Conservation (phyloP, 2,888 invertebrate genomes). For the Ischnura elegans region DNA sequence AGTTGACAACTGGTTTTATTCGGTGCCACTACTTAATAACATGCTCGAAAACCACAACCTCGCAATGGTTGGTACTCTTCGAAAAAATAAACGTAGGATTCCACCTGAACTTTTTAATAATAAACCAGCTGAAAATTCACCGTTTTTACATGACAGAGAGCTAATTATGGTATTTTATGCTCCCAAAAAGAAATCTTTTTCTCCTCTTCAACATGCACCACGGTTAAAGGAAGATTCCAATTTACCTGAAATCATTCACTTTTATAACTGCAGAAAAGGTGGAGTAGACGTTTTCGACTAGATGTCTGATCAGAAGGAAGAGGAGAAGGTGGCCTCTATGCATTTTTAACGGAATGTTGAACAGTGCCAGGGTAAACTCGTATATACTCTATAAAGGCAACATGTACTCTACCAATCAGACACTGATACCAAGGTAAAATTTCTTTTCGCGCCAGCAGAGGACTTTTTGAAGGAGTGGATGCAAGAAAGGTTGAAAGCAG, state of each 20-base stretch:
- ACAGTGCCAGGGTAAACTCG: background rate
- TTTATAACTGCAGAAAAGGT: constrained; percentile 31
- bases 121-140: too few relatives aligned
- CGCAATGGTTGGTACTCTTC: background rate
- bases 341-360: background rate
- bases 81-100: background rate
- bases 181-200: too few relatives aligned
- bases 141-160: background rate
- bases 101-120: too few relatives aligned
- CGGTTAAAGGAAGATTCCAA: too few relatives aligned
- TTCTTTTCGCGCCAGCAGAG: too few relatives aligned
- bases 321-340: background rate
- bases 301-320: background rate
- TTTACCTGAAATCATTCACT: too few relatives aligned
- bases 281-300: constrained; percentile 35
- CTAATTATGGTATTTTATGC: background rate
- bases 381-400: background rate
- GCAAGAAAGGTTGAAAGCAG: too few relatives aligned
- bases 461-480: too few relatives aligned
- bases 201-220: too few relatives aligned
- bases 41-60: background rate
- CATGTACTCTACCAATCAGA: too few relatives aligned
- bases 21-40: background rate
- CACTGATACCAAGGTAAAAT: too few relatives aligned
- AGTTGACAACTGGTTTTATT: constrained; percentile 5